Conservation (phyloP, 1,140 invertebrate genomes). For the Frieseomelitta varia region DNA sequence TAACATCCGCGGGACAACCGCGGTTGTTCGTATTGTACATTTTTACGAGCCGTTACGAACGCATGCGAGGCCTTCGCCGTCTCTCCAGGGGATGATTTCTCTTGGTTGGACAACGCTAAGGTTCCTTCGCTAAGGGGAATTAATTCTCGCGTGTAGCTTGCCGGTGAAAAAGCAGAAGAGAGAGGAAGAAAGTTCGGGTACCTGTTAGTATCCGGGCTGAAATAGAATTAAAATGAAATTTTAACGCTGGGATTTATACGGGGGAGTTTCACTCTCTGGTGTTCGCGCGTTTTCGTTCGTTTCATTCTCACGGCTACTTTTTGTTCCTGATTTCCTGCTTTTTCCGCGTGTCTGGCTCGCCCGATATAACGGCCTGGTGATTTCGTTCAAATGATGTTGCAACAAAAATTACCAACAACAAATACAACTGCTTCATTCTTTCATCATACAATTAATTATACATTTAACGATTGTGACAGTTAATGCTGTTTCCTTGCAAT, state of each 20-base stretch:
- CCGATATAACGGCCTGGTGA: not conserved
- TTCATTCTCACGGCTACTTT: not conserved
- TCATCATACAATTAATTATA: no score
- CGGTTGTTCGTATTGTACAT: not conserved
- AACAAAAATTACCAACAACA: no score
- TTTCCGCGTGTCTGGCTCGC: no score
- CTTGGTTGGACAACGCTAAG: not conserved
- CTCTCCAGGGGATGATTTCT: constrained; percentile 12
- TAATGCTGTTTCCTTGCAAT: no score
- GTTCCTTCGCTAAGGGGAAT: constrained; percentile 11
- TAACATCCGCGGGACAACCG: not conserved
- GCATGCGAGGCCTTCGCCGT: not conserved
- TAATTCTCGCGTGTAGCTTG: constrained; percentile 2
- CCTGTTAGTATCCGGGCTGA: no score
- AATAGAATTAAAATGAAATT: constrained; percentile 18
- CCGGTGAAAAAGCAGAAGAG: no score
- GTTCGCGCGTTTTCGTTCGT: not conserved
- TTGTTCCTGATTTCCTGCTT: not conserved
- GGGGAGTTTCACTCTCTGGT: no score
- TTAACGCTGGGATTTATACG: constrained; percentile 15
- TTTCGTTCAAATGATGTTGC: not conserved
- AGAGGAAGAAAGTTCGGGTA: not conserved
- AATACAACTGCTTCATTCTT: no score
- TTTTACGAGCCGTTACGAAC: not conserved
- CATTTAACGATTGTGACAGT: no score